Base-by-base conservation (phyloP, 2,888 invertebrate species). In the Baccha elongata region DNA sequence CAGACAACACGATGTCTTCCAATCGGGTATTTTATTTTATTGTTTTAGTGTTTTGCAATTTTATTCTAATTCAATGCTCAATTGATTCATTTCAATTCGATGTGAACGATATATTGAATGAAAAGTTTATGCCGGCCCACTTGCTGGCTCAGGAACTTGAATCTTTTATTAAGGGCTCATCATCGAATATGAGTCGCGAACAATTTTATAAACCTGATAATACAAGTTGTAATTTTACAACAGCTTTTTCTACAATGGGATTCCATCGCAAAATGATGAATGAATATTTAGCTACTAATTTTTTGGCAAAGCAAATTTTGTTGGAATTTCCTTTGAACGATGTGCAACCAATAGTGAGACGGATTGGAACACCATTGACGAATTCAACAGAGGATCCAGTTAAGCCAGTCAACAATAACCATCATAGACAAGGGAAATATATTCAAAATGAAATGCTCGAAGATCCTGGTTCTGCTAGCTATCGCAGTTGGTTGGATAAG, bases 221-320 rank as follows among this genome's bases (percentile, higher is more conserved):
- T 7, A 64, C 26, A 13, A 94, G 10, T 92, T 93, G 37, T 13
- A 83, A 85, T 3, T 93, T 94, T 42, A 91, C 91, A 85, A 92
- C 92, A 40, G 95, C 95, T 0, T 91, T 94, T 23, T 91, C 92
- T 17, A 93, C 94, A 5, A 93, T 95, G 91, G 92, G 91, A 71
- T 95, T 92, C 91, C 95, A 95, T 86, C 95, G 95, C 87, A 92
- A 93, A 89, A 94, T 94, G 92, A 95, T 96, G 94, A 95, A 95
- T 87, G 95, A 96, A 88, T 96, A 95, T 88, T 91, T 95, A 52
- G 95, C 95, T 86, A 93, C 95, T 35, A 95, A 93, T 87, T 96
- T 94, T 88, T 89, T 96, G 40, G 95, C 95, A 0, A 94, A 94
- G 86, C 94, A 95, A 90, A 95, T 96, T 84, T 89, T 95, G 42